Percentiles rank a stretch among this genome's conserved stretches.
phyloP scores from a whole-genome alignment of 2,888 invertebrate species.

The Schizotus pectinicornis region DNA sequence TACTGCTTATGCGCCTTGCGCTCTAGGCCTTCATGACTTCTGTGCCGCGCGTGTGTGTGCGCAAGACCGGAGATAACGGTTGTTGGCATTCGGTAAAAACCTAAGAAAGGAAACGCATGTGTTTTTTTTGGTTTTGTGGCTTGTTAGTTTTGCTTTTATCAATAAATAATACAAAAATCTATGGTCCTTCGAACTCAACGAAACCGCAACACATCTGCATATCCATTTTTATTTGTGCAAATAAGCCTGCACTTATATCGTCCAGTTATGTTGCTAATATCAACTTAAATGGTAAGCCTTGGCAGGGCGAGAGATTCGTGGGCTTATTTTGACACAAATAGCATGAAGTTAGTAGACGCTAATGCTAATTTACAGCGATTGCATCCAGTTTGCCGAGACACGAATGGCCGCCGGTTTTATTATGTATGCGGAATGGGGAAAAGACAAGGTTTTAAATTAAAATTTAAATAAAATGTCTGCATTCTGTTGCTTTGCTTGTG shows the following conservation, averaged over 20 bases:
- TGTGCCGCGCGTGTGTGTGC: too few species aligned
- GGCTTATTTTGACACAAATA: conserved; percentile 58
- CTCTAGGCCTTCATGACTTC: too few species aligned
- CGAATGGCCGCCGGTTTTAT: conserved; percentile 53
- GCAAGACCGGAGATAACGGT: too few species aligned
- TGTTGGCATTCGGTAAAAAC: too few species aligned
- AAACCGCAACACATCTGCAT: conserved; percentile 1
- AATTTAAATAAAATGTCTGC: conserved; percentile 57
- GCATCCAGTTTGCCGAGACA: conserved; percentile 52
- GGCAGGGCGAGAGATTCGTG: conserved; percentile 46
- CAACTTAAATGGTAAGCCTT: conserved; percentile 28
- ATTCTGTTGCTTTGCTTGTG: conserved; percentile 49
- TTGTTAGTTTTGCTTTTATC: too few species aligned
- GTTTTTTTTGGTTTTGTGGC: too few species aligned
- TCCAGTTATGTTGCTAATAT: conserved; percentile 34
- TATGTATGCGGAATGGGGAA: conserved; percentile 51
- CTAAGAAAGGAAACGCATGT: too few species aligned
- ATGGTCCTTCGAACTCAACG: too few species aligned
- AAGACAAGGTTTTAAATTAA: conserved; percentile 56
- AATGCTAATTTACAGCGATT: conserved; percentile 60
- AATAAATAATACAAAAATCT: too few species aligned
- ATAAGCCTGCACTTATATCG: conserved; percentile 34
- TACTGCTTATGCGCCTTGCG: too few species aligned
- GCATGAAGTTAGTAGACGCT: conserved; percentile 58
- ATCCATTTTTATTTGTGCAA: conserved; percentile 33